These are phyloP conservation scores for Caenorhabditis briggsae DNA, from an alignment of 1,140 invertebrate species.

Conservation along the genomic window DNA sequence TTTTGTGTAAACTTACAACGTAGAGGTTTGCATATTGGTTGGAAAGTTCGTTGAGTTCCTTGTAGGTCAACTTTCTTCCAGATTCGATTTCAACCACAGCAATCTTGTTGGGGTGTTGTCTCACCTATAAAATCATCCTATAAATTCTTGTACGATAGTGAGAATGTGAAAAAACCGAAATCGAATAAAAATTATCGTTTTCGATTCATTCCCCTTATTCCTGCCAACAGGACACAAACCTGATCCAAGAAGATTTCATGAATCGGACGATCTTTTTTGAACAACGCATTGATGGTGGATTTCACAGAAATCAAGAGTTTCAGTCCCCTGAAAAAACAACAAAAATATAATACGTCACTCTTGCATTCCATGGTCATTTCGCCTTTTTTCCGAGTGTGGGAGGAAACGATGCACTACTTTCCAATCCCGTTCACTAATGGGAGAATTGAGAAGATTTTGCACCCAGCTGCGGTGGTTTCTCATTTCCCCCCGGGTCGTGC, in stretches of 20 bases:
- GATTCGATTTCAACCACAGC: slow-evolving; percentile 65
- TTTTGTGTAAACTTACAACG: slow-evolving; percentile 17
- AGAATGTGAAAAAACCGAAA: slow-evolving; percentile 25
- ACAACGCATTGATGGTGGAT: background rate
- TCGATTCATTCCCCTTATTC: background rate
- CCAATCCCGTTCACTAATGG: background rate
- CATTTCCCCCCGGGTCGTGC: slow-evolving; percentile 17
- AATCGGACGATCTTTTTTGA: slow-evolving; percentile 57
- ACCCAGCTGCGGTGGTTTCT: slow-evolving; percentile 42
- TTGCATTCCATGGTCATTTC: too few relatives aligned
- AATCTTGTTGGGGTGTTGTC: slow-evolving; percentile 55
- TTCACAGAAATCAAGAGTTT: slow-evolving; percentile 45
- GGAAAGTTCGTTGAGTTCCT: slow-evolving; percentile 72
- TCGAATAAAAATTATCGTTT: slow-evolving; percentile 42
- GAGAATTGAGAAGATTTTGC: slow-evolving; percentile 40
- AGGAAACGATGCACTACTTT: background rate
- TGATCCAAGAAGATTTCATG: slow-evolving; percentile 64
- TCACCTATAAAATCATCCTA: slow-evolving; percentile 20
- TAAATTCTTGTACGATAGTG: background rate
- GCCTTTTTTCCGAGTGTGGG: background rate
- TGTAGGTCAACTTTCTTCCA: slow-evolving; percentile 69
- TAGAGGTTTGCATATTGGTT: slow-evolving; percentile 77
- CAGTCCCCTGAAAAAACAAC: slow-evolving; percentile 35
- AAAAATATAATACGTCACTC: too few relatives aligned
- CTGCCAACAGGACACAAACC: slow-evolving; percentile 28